Evolutionary conservation across 2,113 vertebrate species (phyloP), one percentile per base, ranked within the genome.

Genomic region (Cinclus mexicanus): DNA sequence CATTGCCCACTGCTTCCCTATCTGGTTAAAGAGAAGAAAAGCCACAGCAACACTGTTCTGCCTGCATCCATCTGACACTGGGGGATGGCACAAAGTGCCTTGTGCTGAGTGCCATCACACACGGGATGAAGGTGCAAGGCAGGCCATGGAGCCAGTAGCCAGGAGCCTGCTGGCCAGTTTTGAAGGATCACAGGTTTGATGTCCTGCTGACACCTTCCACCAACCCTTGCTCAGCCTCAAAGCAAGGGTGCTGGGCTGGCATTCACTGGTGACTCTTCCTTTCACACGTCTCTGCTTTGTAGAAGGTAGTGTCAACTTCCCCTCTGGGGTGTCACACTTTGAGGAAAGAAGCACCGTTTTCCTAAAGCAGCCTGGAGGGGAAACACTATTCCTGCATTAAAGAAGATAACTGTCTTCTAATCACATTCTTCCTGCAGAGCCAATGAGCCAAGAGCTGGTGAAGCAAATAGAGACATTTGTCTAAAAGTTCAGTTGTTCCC

Each of bases 381-480:
- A 92, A 92, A 75, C 57, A 87, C 39, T 56, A 42, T 81, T 72
- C 59, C 31, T 64, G 23, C 35, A 52, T 56, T 77, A 55, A 80
- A 88, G 44, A 84, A 24, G 46, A 46, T 39, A 83, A 60, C 80
- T 83, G 19, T 56, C 28, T 93, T 83, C 84, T 87, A 81, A 89
- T 70, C 85, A 84, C 65, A 69, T 13, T 80, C 70, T 83, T 82
- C 65, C 70, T 80, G 75, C 76, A 88, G 82, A 83, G 44, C 57
- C 90, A 60, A 47, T 2, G 9, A 87, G 55, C 42, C 39, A 89
- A 78, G 35, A 50, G 67, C 35, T 92, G 77, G 55, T 57, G 74
- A 90, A 94, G 61, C 52, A 89, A 93, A 91, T 65, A 37, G 89
- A 87, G 55, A 89, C 11, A 69, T 65, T 87, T 92, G 39, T 84